Evolutionary conservation across 2,797 vertebrate genomes (phyloP).

Genomic region (Mormyrops attenuatus): DNA sequence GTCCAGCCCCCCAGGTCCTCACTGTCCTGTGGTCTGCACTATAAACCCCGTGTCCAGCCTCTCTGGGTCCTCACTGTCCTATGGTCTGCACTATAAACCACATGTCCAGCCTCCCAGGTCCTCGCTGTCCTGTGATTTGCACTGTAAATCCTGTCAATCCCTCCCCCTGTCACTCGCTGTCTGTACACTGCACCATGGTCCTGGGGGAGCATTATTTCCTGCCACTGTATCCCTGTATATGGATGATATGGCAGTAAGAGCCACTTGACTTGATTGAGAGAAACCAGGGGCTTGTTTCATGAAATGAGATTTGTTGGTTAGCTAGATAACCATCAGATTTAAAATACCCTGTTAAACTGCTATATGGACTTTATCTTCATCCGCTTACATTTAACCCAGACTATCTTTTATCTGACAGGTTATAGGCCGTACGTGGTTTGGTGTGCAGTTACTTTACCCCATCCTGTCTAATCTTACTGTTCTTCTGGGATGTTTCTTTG

Average conservation of each 20-base stretch:
- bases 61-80: too few species aligned
- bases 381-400: neutral
- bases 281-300: neutral
- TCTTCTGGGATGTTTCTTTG: neutral
- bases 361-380: neutral
- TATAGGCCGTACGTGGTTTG: neutral
- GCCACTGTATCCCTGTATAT: neutral
- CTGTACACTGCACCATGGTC: too few species aligned
- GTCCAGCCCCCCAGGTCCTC: too few species aligned
- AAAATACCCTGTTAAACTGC: neutral
- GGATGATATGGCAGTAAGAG: neutral
- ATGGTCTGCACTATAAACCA: too few species aligned
- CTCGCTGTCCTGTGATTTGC: too few species aligned
- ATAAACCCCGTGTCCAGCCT: too few species aligned
- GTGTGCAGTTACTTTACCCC: neutral
- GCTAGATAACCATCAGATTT: neutral
- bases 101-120: too few species aligned
- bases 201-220: neutral
- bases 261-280: neutral
- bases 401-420: neutral
- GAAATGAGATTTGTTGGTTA: neutral
- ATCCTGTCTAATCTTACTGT: neutral
- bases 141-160: too few species aligned
- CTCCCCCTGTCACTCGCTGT: too few species aligned
- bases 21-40: too few species aligned